These are phyloP conservation scores for Ctenomys sociabilis DNA, from an alignment of 2,113 vertebrate genomes.

Conservation along the genomic window DNA sequence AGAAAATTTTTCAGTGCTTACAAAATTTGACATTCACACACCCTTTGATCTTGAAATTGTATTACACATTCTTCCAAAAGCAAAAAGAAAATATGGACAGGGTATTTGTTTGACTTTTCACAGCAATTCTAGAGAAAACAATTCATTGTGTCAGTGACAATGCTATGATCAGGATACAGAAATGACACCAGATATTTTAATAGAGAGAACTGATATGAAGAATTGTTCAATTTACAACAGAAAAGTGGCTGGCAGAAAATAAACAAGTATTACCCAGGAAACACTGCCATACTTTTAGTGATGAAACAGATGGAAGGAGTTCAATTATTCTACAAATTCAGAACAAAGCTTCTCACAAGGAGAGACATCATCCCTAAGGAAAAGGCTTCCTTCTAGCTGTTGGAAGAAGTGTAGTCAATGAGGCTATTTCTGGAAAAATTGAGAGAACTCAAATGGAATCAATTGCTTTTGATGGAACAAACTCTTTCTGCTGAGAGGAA, in stretches of 20 bases:
- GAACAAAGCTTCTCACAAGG: neutral
- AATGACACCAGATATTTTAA: neutral
- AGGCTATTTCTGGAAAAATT: neutral
- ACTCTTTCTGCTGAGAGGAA: neutral
- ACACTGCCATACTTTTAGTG: neutral
- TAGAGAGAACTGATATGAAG: neutral
- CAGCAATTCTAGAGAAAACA: neutral
- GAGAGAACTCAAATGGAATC: neutral
- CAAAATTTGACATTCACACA: slow-evolving; percentile 5
- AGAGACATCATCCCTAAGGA: neutral
- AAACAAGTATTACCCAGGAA: neutral
- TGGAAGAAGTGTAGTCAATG: neutral
- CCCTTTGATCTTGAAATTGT: neutral
- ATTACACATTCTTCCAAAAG: neutral
- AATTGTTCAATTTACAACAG: neutral
- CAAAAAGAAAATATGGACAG: neutral
- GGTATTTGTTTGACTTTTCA: neutral
- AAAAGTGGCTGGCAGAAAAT: neutral
- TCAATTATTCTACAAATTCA: neutral
- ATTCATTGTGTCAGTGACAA: neutral
- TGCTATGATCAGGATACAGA: neutral
- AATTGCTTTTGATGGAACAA: neutral
- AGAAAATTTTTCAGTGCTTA: neutral
- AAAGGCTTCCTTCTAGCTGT: neutral
- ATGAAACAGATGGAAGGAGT: neutral